Evolutionary conservation across 2,797 vertebrate genomes (phyloP).

Genomic region (Tenualosa ilisha): DNA sequence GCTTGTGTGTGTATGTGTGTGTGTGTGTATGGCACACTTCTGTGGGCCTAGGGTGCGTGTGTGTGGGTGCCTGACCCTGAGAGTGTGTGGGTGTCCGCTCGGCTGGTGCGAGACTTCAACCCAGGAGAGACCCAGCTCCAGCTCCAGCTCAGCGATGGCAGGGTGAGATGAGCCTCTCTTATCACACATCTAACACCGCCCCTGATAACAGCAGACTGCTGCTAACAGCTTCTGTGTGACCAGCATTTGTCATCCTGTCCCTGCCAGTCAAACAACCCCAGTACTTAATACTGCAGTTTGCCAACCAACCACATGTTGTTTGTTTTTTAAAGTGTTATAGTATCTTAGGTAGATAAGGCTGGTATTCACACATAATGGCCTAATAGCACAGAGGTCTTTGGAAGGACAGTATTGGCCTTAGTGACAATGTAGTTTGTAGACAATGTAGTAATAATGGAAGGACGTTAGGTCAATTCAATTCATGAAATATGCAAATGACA

Average conservation of each 20-base stretch:
- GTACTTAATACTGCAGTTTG: too few species aligned
- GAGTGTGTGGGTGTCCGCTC: constrained; percentile 76
- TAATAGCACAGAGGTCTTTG: background rate
- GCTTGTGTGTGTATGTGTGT: background rate
- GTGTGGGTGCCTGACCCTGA: constrained; percentile 79
- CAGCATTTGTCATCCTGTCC: background rate
- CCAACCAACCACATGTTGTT: background rate
- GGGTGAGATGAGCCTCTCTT: constrained; percentile 57
- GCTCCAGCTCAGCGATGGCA: constrained; percentile 70
- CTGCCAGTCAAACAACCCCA: background rate
- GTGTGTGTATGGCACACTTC: constrained; percentile 16
- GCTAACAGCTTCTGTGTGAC: background rate
- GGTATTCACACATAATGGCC: background rate
- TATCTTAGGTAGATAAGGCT: background rate
- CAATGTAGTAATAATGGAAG: background rate
- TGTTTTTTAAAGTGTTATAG: background rate
- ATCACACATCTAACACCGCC: background rate
- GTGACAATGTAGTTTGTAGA: background rate
- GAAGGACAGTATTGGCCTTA: background rate
- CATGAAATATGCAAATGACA: background rate
- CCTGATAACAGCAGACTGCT: background rate
- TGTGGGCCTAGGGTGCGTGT: constrained; percentile 64
- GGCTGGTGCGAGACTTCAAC: constrained; percentile 68
- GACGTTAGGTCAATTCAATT: background rate
- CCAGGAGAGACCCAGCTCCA: constrained; percentile 66